A percentile compares a stretch with the other conserved stretches of the same genome.
Conservation (phyloP, 2,888 invertebrate species). For the Eupithecia vulgata region DNA sequence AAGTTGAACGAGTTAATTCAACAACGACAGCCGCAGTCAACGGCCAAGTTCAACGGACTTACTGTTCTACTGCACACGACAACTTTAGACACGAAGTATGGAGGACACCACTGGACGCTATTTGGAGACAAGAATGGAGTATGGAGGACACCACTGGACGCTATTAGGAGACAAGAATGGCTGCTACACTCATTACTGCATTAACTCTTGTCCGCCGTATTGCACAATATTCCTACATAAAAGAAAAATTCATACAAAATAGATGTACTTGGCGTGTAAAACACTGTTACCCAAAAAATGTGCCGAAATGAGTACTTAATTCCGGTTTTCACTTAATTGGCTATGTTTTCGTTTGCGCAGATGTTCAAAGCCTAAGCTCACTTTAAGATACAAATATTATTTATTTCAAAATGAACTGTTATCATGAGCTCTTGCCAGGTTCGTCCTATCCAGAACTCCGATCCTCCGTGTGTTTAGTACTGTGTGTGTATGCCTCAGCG, state of each 20-base stretch:
- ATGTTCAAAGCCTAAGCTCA: no score
- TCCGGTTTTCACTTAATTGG: background rate
- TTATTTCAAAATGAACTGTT: no score
- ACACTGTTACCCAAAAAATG: background rate
- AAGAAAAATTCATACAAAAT: background rate
- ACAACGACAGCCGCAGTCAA: slow-evolving; percentile 2
- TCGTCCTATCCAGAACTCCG: background rate
- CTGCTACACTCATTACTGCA: background rate
- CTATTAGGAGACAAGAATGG: background rate
- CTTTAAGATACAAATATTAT: no score
- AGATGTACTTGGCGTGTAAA: no score
- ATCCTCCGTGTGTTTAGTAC: background rate
- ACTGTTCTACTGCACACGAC: background rate
- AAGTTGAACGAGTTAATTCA: background rate
- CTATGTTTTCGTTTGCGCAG: no score
- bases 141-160: background rate
- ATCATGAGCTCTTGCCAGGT: background rate
- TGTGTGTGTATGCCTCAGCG: background rate
- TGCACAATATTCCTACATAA: background rate
- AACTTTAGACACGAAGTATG: background rate
- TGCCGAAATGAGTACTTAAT: background rate
- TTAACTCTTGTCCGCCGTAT: background rate
- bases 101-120: background rate
- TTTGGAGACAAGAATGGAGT: background rate
- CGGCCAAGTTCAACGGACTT: slow-evolving; percentile 1